Percentiles rank a stretch among this genome's conserved stretches.
Conservation (phyloP, 2,113 vertebrate genomes). For the Dipodomys spectabilis region DNA sequence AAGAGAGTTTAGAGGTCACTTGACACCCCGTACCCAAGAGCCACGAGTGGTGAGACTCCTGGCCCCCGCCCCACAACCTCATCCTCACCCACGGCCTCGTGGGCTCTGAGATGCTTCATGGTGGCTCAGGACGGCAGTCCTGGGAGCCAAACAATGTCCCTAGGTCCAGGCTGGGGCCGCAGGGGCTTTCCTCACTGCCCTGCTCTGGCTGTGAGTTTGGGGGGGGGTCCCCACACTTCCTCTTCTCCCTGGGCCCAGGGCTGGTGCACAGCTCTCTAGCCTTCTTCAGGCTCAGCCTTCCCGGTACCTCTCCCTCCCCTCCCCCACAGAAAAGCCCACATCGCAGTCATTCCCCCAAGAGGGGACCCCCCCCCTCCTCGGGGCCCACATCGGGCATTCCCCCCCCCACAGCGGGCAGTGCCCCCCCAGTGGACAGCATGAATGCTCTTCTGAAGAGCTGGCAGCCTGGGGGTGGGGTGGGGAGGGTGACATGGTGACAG, state of each 20-base stretch:
- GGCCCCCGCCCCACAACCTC: background rate
- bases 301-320: background rate
- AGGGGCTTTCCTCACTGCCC: background rate
- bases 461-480: background rate
- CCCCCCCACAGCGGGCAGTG: no score
- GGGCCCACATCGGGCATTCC: background rate
- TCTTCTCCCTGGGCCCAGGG: background rate
- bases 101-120: background rate
- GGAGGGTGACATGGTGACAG: background rate
- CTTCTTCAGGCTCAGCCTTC: background rate
- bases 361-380: background rate
- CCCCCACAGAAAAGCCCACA: background rate
- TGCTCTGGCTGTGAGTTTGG: background rate
- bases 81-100: background rate
- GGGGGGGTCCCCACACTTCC: background rate
- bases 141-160: background rate
- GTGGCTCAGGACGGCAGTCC: background rate
- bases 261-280: rapidly evolving
- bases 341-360: background rate
- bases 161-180: background rate
- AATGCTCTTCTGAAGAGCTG: no score
- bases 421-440: no score
- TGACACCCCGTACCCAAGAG: background rate
- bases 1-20: no score
- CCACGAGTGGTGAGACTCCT: background rate